Conservation (phyloP, 2,113 vertebrate species). For the Scomber japonicus region DNA sequence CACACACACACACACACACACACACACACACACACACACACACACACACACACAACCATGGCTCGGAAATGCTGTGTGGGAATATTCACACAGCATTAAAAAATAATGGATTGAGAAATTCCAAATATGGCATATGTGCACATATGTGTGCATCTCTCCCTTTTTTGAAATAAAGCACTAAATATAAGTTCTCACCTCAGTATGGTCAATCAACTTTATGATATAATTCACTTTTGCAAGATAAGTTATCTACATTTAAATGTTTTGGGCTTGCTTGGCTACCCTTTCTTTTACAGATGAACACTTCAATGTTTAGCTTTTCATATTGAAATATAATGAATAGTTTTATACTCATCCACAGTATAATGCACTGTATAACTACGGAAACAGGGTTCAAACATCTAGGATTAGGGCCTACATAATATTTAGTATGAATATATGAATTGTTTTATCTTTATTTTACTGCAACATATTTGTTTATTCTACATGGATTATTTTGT, state of each 20-base stretch:
- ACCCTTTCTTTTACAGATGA: not conserved
- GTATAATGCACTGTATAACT: too few relatives aligned
- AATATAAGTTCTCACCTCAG: slow-evolving; percentile 11
- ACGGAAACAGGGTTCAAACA: too few relatives aligned
- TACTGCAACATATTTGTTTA: too few relatives aligned
- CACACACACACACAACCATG: slow-evolving; percentile 9
- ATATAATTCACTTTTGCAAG: not conserved
- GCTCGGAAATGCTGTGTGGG: slow-evolving; percentile 53
- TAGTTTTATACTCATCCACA: not conserved
- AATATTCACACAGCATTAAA: slow-evolving; percentile 71
- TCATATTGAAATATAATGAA: not conserved
- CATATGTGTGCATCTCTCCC: slow-evolving; percentile 2
- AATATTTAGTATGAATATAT: too few relatives aligned
- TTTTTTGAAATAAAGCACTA: slow-evolving; percentile 32
- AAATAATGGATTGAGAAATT: slow-evolving; percentile 54
- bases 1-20: slow-evolving; percentile 33
- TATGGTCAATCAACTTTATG: not conserved
- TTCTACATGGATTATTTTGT: too few relatives aligned
- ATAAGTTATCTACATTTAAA: too few relatives aligned
- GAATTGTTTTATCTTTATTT: too few relatives aligned
- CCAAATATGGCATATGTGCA: slow-evolving; percentile 20
- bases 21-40: slow-evolving; percentile 16
- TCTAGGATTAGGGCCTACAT: too few relatives aligned
- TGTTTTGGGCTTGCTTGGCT: too few relatives aligned
- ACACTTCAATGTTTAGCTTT: not conserved